phyloP scores from a whole-genome alignment of 37 sponge, comb jelly and placozoan genomes.

The Chondrilla cf. caribensis region DNA sequence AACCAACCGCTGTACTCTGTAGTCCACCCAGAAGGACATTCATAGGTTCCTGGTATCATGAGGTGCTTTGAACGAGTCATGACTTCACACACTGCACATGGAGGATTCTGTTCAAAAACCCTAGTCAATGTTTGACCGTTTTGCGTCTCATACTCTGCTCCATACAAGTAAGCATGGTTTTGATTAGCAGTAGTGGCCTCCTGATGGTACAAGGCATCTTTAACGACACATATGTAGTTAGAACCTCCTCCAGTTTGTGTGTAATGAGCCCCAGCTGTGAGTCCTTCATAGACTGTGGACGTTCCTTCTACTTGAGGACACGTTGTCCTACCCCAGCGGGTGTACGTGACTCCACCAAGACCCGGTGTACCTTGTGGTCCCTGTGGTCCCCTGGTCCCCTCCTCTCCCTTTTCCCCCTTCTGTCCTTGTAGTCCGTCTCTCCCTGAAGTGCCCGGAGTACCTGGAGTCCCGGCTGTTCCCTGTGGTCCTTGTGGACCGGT shows the following conservation, averaged over 20 bases:
- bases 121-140: not conserved
- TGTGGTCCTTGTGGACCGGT: not conserved
- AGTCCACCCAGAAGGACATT: conserved; percentile 37
- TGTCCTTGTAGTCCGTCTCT: not conserved
- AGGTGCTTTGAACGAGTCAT: not conserved
- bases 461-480: not conserved
- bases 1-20: conserved; percentile 52
- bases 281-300: not conserved
- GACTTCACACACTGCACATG: conserved; percentile 54
- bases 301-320: conserved; percentile 15
- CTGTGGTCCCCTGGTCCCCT: conserved; percentile 6
- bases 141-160: conserved; percentile 15
- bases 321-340: conserved; percentile 14
- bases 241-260: conserved; percentile 20
- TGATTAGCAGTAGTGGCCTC: not conserved
- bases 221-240: conserved; percentile 10
- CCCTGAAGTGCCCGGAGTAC: conserved; percentile 20
- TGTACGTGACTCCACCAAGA: conserved; percentile 13
- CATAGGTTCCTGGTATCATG: conserved; percentile 44
- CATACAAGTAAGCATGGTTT: conserved; percentile 19
- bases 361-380: conserved; percentile 31
- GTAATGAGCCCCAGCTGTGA: conserved; percentile 24
- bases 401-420: not conserved
- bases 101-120: conserved; percentile 21
- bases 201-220: conserved; percentile 7